These are phyloP conservation scores for Eueremaeus valkanovi DNA, from an alignment of 2,888 invertebrate genomes.

Conservation along the genomic window DNA sequence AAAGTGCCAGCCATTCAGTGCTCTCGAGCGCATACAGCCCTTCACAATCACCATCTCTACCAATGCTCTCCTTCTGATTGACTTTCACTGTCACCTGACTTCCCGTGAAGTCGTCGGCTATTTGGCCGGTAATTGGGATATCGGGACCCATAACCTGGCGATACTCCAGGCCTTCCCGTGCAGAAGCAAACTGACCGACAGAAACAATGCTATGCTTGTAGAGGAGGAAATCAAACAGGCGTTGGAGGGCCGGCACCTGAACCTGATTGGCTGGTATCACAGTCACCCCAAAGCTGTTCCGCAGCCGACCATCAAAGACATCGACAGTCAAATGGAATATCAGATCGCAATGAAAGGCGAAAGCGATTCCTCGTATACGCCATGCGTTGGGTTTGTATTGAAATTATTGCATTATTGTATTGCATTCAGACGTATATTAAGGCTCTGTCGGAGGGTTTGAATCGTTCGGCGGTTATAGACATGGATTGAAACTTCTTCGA, in stretches of 20 bases:
- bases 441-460: too few species aligned
- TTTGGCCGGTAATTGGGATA: slow-evolving; percentile 90
- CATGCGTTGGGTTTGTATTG: slow-evolving; percentile 92
- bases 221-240: slow-evolving; percentile 52
- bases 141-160: slow-evolving; percentile 79
- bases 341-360: slow-evolving; percentile 90
- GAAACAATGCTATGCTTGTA: slow-evolving; percentile 61
- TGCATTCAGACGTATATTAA: too few species aligned
- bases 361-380: slow-evolving; percentile 84
- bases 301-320: slow-evolving; percentile 72
- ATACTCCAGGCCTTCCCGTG: slow-evolving; percentile 87
- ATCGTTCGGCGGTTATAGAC: too few species aligned
- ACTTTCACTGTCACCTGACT: slow-evolving; percentile 90
- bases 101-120: slow-evolving; percentile 94
- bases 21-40: slow-evolving; percentile 84
- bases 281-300: slow-evolving; percentile 69
- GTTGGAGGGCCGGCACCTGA: slow-evolving; percentile 74
- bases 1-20: slow-evolving; percentile 80
- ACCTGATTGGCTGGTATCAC: slow-evolving; percentile 91
- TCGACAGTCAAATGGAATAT: slow-evolving; percentile 88
- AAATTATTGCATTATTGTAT: too few species aligned
- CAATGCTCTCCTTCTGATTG: slow-evolving; percentile 73
- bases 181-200: slow-evolving; percentile 72
- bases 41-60: slow-evolving; percentile 81
- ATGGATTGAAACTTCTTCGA: too few species aligned